Conservation (phyloP, 2,797 vertebrate genomes). For the Apogon hyalosoma region DNA sequence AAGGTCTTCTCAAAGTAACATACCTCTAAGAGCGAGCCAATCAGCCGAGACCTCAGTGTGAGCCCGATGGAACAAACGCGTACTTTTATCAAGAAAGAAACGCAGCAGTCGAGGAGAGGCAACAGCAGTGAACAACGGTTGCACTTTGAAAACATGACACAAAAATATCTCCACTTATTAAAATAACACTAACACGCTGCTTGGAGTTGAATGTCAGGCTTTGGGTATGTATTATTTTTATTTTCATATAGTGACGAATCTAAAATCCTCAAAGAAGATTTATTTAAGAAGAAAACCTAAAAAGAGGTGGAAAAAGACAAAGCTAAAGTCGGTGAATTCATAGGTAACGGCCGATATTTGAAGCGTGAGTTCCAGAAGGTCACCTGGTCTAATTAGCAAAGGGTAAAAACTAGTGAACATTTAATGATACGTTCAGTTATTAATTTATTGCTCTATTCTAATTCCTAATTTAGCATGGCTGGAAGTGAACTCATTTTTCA, state of each 20-base stretch:
- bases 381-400: not conserved
- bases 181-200: no score
- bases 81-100: not conserved
- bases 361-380: not conserved
- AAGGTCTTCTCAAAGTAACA: slow-evolving; percentile 51
- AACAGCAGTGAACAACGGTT: not conserved
- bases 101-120: not conserved
- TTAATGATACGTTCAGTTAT: not conserved
- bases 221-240: no score
- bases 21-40: slow-evolving; percentile 14
- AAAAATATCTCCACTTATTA: no score
- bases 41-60: not conserved
- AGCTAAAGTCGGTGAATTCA: not conserved
- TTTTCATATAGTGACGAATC: no score
- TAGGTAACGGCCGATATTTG: not conserved
- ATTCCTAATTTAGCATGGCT: no score
- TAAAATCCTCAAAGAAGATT: no score
- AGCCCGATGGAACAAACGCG: not conserved
- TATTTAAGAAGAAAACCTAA: no score
- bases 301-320: no score
- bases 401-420: not conserved
- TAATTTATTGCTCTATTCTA: no score
- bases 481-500: no score
- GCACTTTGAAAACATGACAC: no score
- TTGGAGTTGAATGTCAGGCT: no score